Conservation (phyloP, 2,113 vertebrate genomes). For the Anguilla rostrata region DNA sequence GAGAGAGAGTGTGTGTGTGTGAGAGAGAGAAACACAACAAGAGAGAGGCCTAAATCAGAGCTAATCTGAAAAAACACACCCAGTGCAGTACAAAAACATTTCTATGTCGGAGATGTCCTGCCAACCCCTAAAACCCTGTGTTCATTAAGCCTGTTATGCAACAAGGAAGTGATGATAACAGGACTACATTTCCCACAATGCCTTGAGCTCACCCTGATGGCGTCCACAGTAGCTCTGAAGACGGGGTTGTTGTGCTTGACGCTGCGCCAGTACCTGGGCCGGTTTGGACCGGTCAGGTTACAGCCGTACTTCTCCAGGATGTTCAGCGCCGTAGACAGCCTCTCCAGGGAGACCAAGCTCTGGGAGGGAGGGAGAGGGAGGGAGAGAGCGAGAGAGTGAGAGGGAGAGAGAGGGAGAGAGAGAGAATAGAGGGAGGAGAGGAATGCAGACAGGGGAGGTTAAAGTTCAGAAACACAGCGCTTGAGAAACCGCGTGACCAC, state of each 20-base stretch:
- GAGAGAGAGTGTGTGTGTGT: neutral
- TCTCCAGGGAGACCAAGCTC: constrained; percentile 62
- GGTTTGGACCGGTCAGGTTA: constrained; percentile 78
- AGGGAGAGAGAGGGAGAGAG: neutral
- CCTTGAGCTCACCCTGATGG: constrained; percentile 73
- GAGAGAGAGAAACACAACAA: too few relatives aligned
- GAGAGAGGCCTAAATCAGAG: too few relatives aligned
- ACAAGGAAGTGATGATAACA: too few relatives aligned
- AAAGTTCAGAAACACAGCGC: neutral
- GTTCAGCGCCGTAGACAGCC: constrained; percentile 80
- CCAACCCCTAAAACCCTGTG: too few relatives aligned
- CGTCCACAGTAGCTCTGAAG: constrained; percentile 82
- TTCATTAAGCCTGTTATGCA: too few relatives aligned
- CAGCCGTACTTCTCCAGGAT: constrained; percentile 90
- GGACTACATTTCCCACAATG: neutral
- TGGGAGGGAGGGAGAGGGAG: constrained; percentile 27
- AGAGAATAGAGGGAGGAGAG: neutral
- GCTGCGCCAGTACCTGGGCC: constrained; percentile 84
- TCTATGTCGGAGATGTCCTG: too few relatives aligned
- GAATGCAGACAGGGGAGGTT: neutral
- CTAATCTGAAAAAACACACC: too few relatives aligned
- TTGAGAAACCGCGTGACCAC: neutral
- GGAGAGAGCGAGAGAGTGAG: neutral
- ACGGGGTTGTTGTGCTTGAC: constrained; percentile 91
- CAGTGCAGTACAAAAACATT: too few relatives aligned